phyloP scores from a whole-genome alignment of 2,113 vertebrate genomes.

The Campylomormyrus tamandua region DNA sequence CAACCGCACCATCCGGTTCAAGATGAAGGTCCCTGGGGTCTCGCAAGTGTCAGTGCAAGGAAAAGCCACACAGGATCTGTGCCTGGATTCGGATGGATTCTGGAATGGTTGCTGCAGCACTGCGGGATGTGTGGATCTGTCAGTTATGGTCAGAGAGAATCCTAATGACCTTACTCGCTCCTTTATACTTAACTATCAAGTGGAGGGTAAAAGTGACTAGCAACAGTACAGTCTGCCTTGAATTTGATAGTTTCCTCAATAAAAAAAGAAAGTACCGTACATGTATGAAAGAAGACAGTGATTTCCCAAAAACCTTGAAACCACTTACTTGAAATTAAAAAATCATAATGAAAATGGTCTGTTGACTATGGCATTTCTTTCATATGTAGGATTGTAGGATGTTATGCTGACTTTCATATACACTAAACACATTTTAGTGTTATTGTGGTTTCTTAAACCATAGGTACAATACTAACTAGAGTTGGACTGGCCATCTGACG shows the following conservation, averaged over 20 bases:
- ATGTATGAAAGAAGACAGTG: neutral
- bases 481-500: no score
- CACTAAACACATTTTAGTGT: neutral
- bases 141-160: slow-evolving; percentile 65
- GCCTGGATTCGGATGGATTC: slow-evolving; percentile 49
- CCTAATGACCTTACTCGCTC: slow-evolving; percentile 64
- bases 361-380: neutral
- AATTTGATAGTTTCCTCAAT: neutral
- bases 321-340: neutral
- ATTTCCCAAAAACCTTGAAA: neutral
- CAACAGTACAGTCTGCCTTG: neutral
- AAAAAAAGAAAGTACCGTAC: neutral
- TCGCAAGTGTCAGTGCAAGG: slow-evolving; percentile 61
- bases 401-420: neutral
- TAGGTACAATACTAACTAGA: neutral
- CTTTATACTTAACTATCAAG: slow-evolving; percentile 63
- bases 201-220: slow-evolving; percentile 37
- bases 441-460: neutral
- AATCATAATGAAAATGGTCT: neutral
- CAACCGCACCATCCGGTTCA: slow-evolving; percentile 57
- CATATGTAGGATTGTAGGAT: neutral
- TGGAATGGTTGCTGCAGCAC: slow-evolving; percentile 72
- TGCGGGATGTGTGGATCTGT: slow-evolving; percentile 56
- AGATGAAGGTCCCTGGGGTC: slow-evolving; percentile 60
- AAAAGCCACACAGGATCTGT: slow-evolving; percentile 49